A percentile compares a stretch with the other conserved stretches of the same genome.
Evolutionary conservation across 2,797 vertebrate species (phyloP).

Genomic region (Argentina silus): DNA sequence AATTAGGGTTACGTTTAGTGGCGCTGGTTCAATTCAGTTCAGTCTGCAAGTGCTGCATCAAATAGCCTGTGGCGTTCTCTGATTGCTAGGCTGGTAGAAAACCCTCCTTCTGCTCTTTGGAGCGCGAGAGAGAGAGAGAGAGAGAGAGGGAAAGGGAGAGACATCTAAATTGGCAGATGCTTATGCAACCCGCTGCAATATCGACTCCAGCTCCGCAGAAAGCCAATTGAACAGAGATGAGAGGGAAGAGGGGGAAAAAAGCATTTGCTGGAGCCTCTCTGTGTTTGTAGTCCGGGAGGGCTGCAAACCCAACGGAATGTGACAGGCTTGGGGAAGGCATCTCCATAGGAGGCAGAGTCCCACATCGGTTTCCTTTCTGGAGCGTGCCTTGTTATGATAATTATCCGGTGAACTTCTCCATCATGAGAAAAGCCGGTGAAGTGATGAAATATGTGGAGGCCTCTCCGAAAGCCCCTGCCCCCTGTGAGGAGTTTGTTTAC

Average conservation of each 20-base stretch:
- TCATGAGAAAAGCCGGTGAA: conserved; percentile 17
- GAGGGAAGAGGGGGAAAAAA: conserved; percentile 17
- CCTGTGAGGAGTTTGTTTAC: conserved; percentile 38
- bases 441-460: conserved; percentile 50
- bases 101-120: background rate
- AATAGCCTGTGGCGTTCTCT: conserved; percentile 50
- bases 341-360: conserved; percentile 34
- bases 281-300: conserved; percentile 29
- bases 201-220: conserved; percentile 29
- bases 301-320: conserved; percentile 25
- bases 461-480: conserved; percentile 41
- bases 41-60: conserved; percentile 56
- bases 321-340: conserved; percentile 33
- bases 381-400: conserved; percentile 46
- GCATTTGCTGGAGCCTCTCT: conserved; percentile 12
- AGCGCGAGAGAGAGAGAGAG: background rate
- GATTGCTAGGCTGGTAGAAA: background rate
- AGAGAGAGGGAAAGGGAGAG: conserved; percentile 8
- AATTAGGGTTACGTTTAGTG: conserved; percentile 70
- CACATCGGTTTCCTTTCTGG: conserved; percentile 35
- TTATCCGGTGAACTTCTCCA: conserved; percentile 41
- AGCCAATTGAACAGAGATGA: conserved; percentile 52
- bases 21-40: conserved; percentile 62
- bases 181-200: conserved; percentile 77
- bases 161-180: conserved; percentile 49